Percentiles rank a stretch among this genome's conserved stretches.
phyloP scores from a whole-genome alignment of 2,888 invertebrate species.

The Ennomos erosarius region DNA sequence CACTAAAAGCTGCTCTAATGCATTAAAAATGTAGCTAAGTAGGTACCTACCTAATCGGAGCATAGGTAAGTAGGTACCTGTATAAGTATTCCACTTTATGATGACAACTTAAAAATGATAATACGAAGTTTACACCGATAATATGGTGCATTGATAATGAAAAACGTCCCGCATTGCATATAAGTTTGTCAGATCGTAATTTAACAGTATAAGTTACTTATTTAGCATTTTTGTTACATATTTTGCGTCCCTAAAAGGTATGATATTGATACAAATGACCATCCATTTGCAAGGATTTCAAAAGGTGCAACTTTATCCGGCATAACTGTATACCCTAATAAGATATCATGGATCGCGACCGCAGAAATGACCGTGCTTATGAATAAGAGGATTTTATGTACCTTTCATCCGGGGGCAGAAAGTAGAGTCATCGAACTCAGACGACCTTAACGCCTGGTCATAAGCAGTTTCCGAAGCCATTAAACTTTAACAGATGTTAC shows the following conservation, averaged over 20 bases:
- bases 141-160: not conserved
- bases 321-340: slow-evolving; percentile 2
- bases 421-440: slow-evolving; percentile 38
- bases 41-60: too few relatives aligned
- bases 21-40: too few relatives aligned
- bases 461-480: slow-evolving; percentile 11
- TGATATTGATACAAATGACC: not conserved
- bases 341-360: slow-evolving; percentile 15
- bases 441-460: slow-evolving; percentile 31
- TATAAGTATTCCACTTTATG: too few relatives aligned
- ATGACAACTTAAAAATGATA: too few relatives aligned
- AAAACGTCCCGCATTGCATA: not conserved
- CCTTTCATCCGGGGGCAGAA: slow-evolving; percentile 23
- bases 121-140: too few relatives aligned
- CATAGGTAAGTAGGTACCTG: too few relatives aligned
- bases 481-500: slow-evolving; percentile 14
- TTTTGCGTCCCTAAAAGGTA: not conserved
- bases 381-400: slow-evolving; percentile 29
- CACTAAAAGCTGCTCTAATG: too few relatives aligned
- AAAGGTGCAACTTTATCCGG: slow-evolving; percentile 4
- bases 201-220: not conserved
- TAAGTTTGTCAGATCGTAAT: slow-evolving; percentile 11
- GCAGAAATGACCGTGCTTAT: slow-evolving; percentile 18
- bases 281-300: slow-evolving; percentile 7
- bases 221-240: slow-evolving; percentile 11